These are phyloP conservation scores for Oryzias curvinotus DNA, from an alignment of 2,113 vertebrate species.

Conservation along the genomic window DNA sequence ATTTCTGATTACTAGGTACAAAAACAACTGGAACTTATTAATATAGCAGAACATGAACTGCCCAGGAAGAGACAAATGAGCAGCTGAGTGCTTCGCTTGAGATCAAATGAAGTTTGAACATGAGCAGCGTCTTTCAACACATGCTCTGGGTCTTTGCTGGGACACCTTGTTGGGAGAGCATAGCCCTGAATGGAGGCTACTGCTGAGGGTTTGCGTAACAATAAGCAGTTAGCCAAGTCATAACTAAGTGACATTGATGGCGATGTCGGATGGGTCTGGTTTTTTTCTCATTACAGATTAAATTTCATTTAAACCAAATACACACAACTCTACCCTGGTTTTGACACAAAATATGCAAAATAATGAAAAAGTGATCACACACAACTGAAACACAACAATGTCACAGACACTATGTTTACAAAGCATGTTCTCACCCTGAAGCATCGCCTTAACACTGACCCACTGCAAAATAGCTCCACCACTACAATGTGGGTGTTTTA, in stretches of 20 bases:
- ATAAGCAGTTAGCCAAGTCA: constrained; percentile 55
- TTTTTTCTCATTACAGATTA: constrained; percentile 30
- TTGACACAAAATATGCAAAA: constrained; percentile 31
- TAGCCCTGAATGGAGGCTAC: constrained; percentile 44
- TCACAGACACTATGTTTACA: constrained; percentile 71
- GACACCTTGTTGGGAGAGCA: constrained; percentile 76
- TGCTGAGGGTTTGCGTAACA: constrained; percentile 48
- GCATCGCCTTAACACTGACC: constrained; percentile 74
- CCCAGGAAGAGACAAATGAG: constrained; percentile 62
- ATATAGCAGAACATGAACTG: constrained; percentile 42
- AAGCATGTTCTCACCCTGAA: constrained; percentile 50
- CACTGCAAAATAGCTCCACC: constrained; percentile 65
- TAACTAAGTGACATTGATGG: constrained; percentile 59
- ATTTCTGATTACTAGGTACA: constrained; percentile 64
- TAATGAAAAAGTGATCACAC: constrained; percentile 60
- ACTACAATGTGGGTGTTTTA: constrained; percentile 82
- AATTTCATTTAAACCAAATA: constrained; percentile 29
- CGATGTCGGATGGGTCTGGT: constrained; percentile 11
- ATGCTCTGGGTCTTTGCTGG: constrained; percentile 72
- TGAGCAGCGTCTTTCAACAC: constrained; percentile 77
- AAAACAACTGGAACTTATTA: constrained; percentile 79
- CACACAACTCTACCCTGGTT: constrained; percentile 17
- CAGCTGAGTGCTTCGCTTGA: constrained; percentile 16
- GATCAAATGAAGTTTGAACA: constrained; percentile 45
- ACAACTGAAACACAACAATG: constrained; percentile 73